Base-by-base conservation (phyloP, 1,140 invertebrate genomes). In the Tetragonula clypearis region DNA sequence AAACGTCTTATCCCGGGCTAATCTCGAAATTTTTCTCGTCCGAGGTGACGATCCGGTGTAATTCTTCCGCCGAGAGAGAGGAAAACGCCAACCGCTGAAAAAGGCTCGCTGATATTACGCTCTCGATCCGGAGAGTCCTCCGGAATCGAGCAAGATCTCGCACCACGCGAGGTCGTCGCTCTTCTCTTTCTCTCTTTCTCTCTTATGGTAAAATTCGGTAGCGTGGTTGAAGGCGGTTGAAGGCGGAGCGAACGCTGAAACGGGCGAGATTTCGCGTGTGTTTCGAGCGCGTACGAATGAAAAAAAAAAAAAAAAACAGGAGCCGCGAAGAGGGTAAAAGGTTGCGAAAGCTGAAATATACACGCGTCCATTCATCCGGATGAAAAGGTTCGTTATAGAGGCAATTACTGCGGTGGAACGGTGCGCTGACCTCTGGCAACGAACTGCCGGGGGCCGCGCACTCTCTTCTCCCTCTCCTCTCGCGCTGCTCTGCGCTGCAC, bases 371-470 rank as follows among this genome's bases (percentile, higher is more conserved):
- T 84, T 84, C 82, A 79, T 55, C 15, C 26, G 76, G 76, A 72
- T 84, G 82, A 84, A 84, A 84, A 79, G 82, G 82, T 84, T 84
- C 76, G 82, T 84, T 84, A 84, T 71, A 84, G 77, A 56, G 77
- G 82, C 82, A 79, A 79, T 84, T 84, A 84, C 82, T 23, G 82
- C 72, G 56, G 56, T 21, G 65, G 35, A 53, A 8, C 74, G 56
- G 82, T 79, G 56, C 82, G 66, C 82, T 72, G 82, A 84, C 82
- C 82, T 72, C 76, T 55, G 56, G 2, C 76, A 62, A 79, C 60
- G 60, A 49, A 49, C 41, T 8, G 41, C 41, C 41, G 41, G 6
- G 41, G 41, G 60, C 60, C 60, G 60, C 60, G 14, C 15, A 56
- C 23, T 49, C 11, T 5, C 62, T 0, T 8, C n/a, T 21, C 79